A percentile compares a stretch with the other conserved stretches of the same genome.
phyloP scores from a whole-genome alignment of 2,113 vertebrate genomes.

The Catharus fuscescens region DNA sequence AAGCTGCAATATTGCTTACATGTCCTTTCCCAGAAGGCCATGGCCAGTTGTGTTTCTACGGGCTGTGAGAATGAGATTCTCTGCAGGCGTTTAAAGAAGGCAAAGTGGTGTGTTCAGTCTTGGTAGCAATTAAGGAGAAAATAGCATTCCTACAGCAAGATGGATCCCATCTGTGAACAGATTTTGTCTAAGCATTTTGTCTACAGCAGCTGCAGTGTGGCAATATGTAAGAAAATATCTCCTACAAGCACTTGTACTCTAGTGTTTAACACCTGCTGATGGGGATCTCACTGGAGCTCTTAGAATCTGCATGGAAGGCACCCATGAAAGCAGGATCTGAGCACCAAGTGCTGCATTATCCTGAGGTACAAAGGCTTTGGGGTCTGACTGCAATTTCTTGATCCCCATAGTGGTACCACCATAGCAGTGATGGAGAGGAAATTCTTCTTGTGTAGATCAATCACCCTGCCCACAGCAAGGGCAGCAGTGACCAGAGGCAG shows the following conservation, averaged over 20 bases:
- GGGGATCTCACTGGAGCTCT: neutral
- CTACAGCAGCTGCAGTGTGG: neutral
- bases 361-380: neutral
- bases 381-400: neutral
- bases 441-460: neutral
- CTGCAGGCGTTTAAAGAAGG: neutral
- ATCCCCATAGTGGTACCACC: neutral
- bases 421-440: neutral
- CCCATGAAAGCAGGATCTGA: neutral
- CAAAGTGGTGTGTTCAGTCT: fast-evolving
- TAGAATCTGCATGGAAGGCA: neutral
- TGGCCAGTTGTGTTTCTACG: neutral
- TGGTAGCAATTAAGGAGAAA: neutral
- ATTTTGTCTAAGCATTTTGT: neutral
- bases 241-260: neutral
- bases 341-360: neutral
- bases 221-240: neutral
- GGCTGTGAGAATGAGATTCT: neutral
- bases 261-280: neutral
- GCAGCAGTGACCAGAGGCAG: neutral
- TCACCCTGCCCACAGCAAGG: neutral
- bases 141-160: neutral
- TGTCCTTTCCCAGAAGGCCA: neutral
- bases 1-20: neutral
- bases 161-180: neutral